Percentiles rank a stretch among this genome's conserved stretches.
Conservation (phyloP, 2,113 vertebrate genomes). For the Gallinago undulata region DNA sequence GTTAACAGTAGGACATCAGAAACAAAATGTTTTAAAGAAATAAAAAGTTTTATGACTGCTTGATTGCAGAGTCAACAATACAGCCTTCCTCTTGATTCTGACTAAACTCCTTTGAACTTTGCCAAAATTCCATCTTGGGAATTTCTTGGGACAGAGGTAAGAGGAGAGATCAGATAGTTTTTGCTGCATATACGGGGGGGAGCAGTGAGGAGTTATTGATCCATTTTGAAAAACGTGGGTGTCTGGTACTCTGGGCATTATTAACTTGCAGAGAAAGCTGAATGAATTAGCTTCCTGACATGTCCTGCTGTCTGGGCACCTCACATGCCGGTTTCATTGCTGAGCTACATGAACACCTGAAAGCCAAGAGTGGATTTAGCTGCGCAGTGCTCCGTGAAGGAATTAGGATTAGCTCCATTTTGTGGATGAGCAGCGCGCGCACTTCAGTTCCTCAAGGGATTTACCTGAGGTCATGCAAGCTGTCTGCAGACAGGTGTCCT, state of each 20-base stretch:
- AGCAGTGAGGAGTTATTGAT: not conserved
- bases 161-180: not conserved
- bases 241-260: not conserved
- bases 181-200: not conserved
- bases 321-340: not conserved
- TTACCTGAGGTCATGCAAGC: not conserved
- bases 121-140: not conserved
- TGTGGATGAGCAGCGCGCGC: accelerated
- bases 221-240: not conserved
- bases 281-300: not conserved
- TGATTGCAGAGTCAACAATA: not conserved
- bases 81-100: not conserved
- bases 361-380: not conserved
- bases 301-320: not conserved
- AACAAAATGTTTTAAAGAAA: not conserved
- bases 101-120: not conserved
- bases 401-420: constrained; percentile 8
- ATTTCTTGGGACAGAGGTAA: not conserved
- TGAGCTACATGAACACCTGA: not conserved
- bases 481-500: not conserved
- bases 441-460: not conserved
- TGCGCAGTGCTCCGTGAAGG: not conserved
- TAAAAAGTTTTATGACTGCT: not conserved
- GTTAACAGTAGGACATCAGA: not conserved
- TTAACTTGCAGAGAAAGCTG: not conserved